Evolutionary conservation across 2,888 invertebrate genomes (phyloP), one percentile per base, ranked within the genome.

Genomic region (Latheticus oryzae): DNA sequence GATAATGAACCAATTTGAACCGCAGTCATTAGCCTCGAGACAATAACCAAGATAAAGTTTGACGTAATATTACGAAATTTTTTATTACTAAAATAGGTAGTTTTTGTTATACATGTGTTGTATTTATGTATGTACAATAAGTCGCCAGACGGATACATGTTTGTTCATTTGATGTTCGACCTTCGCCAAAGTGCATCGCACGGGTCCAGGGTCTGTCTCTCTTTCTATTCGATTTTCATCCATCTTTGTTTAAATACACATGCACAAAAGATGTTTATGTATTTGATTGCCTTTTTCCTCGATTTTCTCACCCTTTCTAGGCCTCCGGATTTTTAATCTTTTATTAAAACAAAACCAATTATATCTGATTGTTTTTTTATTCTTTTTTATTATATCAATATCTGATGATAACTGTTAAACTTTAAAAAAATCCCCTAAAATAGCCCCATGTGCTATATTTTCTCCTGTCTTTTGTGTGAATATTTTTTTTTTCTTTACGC

Each of bases 111-210:
- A 48, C 55, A 47, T 58, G 58, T 58, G 48, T 37, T 59, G 38
- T 59, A n/a, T n/a, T n/a, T n/a, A n/a, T n/a, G n/a, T n/a, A 47
- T 56, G 58, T 56, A 62, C 62, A 62, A 62, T 62, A 60, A 62
- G 60, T 64, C 59, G 71, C 75, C 74, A 76, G 76, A 76, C 76
- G 71, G n/a, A 66, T 73, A 70, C 71, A 74, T 76, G 76, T 76
- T 75, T 76, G 75, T 75, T 75, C 75, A 74, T 75, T 75, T 72
- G 71, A 72, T 71, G 70, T 59, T 59, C 77, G 77, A 77, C 78
- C 78, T 78, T 78, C 78, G 73, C 70, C 67, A 75, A 76, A 77
- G 78, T 77, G 77, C 78, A 77, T 78, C 77, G 78, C 70, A 74
- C 78, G 74, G 72, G 71, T 74, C 76, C 78, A 77, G 76, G 78